Conservation (phyloP, 2,888 invertebrate genomes). For the Acheta domesticus region DNA sequence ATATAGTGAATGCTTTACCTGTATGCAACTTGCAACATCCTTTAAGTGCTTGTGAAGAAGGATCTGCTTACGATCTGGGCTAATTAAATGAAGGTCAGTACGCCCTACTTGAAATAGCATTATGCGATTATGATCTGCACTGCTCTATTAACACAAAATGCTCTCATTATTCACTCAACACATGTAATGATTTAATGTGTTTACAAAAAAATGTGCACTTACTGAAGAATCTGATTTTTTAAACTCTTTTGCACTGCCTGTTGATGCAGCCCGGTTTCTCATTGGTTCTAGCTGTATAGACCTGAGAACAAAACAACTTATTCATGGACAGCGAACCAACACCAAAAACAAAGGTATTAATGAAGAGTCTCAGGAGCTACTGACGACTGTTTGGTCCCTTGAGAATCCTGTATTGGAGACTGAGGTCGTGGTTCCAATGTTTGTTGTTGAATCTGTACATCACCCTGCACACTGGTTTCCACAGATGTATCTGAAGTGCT, state of each 20-base stretch:
- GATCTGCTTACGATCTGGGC: constrained; percentile 87
- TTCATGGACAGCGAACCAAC: background rate
- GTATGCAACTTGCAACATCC: constrained; percentile 83
- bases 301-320: background rate
- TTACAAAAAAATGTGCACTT: constrained; percentile 20
- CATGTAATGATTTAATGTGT: background rate
- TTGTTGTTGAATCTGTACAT: background rate
- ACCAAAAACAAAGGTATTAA: background rate
- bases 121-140: constrained; percentile 77
- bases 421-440: background rate
- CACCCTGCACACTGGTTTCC: too few relatives aligned
- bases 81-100: constrained; percentile 82
- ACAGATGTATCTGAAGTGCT: too few relatives aligned
- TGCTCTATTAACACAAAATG: constrained; percentile 41
- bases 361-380: background rate
- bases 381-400: background rate
- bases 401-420: background rate
- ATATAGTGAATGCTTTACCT: constrained; percentile 48
- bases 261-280: constrained; percentile 50
- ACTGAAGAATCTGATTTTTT: constrained; percentile 33
- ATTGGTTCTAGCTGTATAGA: constrained; percentile 43
- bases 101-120: constrained; percentile 84
- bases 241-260: constrained; percentile 46
- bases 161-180: background rate
- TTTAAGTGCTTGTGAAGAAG: constrained; percentile 82